Base-by-base conservation (phyloP, 2,113 vertebrate species). In the Terrapene triunguis region DNA sequence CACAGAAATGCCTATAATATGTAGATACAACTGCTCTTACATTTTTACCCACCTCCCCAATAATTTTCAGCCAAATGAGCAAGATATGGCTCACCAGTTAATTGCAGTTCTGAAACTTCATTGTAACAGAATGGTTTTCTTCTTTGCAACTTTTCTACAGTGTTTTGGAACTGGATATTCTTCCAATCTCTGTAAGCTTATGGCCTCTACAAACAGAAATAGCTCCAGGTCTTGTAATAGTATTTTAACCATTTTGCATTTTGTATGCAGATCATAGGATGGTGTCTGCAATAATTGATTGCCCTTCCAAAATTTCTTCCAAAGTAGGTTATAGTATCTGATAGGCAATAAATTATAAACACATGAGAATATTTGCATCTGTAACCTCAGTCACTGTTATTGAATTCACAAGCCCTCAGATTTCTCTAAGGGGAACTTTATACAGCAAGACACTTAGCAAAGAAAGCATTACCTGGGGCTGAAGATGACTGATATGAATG, bases 251-350 rank as follows among this genome's bases (percentile, higher is more conserved):
- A 78, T 78, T 50, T 80, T 80, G 2, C 17, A 54, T 80, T 89
- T 35, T 81, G 51, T 42, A 89, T 87, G 42, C n/a, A 94, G 48
- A 44, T 13, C 92, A 69, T 51, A 83, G 74, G 90, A 92, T 92
- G 21, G 7, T 85, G 91, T 92, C 47, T 94, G 80, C 54, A 92
- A 82, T 96, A 97, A 96, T 50, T 96, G 94, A 93, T 88, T 95
- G 29, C 53, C 21, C 19, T 92, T 95, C 79, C 29, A 93, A 96
- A 97, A 93, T 57, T 92, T 88, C 57, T 96, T 95, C 38, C 80
- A 81, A 95, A 89, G 17, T 91, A 94, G 22, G 19, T 84, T 93
- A 91, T 86, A 96, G 47, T 80, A 93, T 38, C 54, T 96, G 55
- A 91, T 92, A 84, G 24, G 92, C 4, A 95, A 94, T 80, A 95